Percentiles rank a stretch among this genome's conserved stretches.
phyloP scores from a whole-genome alignment of 2,797 vertebrate genomes.

The Chanos chanos region DNA sequence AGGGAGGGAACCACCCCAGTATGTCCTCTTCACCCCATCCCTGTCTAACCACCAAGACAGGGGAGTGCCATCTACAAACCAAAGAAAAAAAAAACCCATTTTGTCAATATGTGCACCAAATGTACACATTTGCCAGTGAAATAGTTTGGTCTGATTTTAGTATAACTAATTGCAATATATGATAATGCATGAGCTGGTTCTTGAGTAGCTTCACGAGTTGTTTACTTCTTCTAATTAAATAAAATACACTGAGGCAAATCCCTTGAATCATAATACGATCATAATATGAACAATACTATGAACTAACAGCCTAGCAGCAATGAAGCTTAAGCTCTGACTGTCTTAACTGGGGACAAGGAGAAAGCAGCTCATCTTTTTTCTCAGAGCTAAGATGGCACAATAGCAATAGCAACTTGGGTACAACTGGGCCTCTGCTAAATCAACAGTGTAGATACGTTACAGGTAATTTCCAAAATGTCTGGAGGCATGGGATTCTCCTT shows the following conservation, averaged over 20 bases:
- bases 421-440: constrained; percentile 33
- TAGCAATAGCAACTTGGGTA: constrained; percentile 1
- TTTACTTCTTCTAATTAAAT: too few species aligned
- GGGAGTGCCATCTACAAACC: constrained; percentile 75
- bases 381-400: constrained; percentile 28
- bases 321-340: too few species aligned
- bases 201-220: too few species aligned
- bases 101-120: not conserved
- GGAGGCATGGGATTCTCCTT: not conserved
- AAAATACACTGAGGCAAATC: too few species aligned
- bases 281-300: too few species aligned
- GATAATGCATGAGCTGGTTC: too few species aligned
- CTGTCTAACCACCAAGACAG: constrained; percentile 84
- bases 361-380: too few species aligned
- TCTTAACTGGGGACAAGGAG: too few species aligned
- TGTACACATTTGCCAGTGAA: not conserved
- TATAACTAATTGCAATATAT: too few species aligned
- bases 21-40: constrained; percentile 74
- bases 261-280: too few species aligned
- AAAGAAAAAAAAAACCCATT: not conserved
- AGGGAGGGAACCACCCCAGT: constrained; percentile 81
- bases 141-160: too few species aligned
- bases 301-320: too few species aligned
- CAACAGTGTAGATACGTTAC: constrained; percentile 8
- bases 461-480: constrained; percentile 28